Conservation (phyloP, 2,797 vertebrate species). For the Etheostoma perlongum region DNA sequence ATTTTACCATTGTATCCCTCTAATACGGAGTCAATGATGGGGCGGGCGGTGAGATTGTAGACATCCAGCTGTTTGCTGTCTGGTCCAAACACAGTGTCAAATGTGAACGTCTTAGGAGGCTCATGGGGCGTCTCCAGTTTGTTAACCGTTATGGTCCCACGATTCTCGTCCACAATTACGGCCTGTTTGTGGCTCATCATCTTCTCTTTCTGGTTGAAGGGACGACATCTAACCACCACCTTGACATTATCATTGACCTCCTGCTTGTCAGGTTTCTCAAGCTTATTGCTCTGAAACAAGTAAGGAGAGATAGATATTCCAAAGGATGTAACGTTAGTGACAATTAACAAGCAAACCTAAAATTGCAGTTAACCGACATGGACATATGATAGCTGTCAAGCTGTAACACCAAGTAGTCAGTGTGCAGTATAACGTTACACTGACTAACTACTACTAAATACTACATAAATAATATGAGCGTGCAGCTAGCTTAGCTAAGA, state of each 20-base stretch:
- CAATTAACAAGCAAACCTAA: background rate
- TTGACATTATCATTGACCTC: slow-evolving; percentile 97
- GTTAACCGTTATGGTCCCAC: slow-evolving; percentile 95
- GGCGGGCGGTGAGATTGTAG: slow-evolving; percentile 97
- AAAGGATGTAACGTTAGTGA: background rate
- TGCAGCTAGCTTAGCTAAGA: background rate
- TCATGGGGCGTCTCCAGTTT: slow-evolving; percentile 94
- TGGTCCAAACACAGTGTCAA: slow-evolving; percentile 97
- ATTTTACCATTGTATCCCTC: slow-evolving; percentile 97
- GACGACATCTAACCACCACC: slow-evolving; percentile 97
- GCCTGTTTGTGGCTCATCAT: slow-evolving; percentile 90
- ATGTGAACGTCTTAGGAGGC: slow-evolving; percentile 98
- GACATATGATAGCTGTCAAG: accelerated
- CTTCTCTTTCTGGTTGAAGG: slow-evolving; percentile 95
- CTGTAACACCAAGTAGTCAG: too few relatives aligned
- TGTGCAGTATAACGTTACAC: too few relatives aligned
- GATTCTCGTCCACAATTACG: slow-evolving; percentile 94
- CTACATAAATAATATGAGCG: too few relatives aligned
- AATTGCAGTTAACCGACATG: background rate
- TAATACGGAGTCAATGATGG: slow-evolving; percentile 96
- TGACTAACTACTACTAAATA: too few relatives aligned
- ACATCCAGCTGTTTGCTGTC: slow-evolving; percentile 99
- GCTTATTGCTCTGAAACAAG: slow-evolving; percentile 86
- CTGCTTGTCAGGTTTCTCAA: slow-evolving; percentile 88
- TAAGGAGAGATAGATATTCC: background rate